Conservation (phyloP, 2,797 vertebrate genomes). For the Anguilla obscura region DNA sequence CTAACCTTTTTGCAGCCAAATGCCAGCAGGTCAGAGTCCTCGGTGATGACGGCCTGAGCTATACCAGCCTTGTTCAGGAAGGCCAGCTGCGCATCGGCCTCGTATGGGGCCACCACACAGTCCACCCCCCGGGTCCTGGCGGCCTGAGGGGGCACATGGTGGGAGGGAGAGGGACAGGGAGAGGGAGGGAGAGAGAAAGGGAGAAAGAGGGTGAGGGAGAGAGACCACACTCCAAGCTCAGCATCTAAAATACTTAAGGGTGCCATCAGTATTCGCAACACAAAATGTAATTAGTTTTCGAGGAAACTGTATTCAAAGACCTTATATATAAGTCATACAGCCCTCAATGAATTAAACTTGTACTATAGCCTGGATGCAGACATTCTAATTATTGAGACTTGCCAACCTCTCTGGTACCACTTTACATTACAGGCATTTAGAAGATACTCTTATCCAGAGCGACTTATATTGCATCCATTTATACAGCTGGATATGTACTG, state of each 20-base stretch:
- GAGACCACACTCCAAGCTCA: neutral
- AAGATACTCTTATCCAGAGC: no score
- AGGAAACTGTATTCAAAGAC: neutral
- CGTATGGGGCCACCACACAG: conserved; percentile 93
- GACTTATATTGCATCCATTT: no score
- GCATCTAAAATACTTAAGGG: neutral
- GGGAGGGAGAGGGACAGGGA: neutral
- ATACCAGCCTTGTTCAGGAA: conserved; percentile 85
- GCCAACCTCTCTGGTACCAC: neutral
- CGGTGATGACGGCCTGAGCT: conserved; percentile 90
- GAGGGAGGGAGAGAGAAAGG: neutral
- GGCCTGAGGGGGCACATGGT: conserved; percentile 63
- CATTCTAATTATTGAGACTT: neutral
- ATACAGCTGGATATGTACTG: no score
- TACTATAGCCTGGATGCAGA: neutral
- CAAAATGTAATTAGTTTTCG: neutral
- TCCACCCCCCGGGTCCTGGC: conserved; percentile 85
- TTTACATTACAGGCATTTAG: no score
- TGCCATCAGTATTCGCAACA: neutral
- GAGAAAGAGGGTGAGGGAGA: no score
- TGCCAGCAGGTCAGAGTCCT: conserved; percentile 94
- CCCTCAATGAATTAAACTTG: neutral
- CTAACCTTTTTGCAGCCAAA: conserved; percentile 96
- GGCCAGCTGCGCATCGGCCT: conserved; percentile 94
- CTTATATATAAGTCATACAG: neutral